Conservation (phyloP, 1,140 invertebrate species). For the Meteorus sp. region DNA sequence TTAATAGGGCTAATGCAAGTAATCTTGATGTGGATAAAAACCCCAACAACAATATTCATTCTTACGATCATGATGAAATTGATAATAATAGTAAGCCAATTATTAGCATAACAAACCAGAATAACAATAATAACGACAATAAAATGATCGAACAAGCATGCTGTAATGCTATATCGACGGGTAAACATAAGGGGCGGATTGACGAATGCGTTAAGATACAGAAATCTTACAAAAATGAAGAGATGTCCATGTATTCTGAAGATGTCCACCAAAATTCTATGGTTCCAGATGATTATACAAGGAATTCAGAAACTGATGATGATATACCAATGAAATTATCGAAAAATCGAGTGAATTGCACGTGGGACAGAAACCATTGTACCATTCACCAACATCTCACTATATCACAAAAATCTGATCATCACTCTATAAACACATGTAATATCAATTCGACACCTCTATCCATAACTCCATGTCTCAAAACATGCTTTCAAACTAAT, state of each 20-base stretch:
- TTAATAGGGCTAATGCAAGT: constrained; percentile 6
- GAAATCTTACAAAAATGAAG: constrained; percentile 45
- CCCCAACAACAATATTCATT: too few relatives aligned
- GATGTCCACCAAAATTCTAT: too few relatives aligned
- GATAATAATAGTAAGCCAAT: background rate
- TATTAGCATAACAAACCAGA: constrained; percentile 2
- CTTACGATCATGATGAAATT: background rate
- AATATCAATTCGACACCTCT: background rate
- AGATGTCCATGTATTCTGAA: too few relatives aligned
- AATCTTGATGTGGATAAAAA: background rate
- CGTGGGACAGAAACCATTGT: too few relatives aligned
- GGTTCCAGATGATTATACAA: too few relatives aligned
- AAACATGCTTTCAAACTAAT: constrained; percentile 30
- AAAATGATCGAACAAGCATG: constrained; percentile 41
- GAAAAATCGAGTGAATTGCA: too few relatives aligned
- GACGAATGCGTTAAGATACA: constrained; percentile 52
- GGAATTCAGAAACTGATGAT: too few relatives aligned
- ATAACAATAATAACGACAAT: constrained; percentile 5
- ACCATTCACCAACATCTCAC: too few relatives aligned
- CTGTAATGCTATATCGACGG: constrained; percentile 43
- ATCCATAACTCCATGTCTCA: background rate
- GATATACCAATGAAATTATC: too few relatives aligned
- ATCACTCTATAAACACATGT: too few relatives aligned
- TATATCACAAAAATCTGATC: too few relatives aligned
- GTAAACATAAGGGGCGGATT: constrained; percentile 54